Percentiles rank a stretch among this genome's conserved stretches.
These are phyloP conservation scores for Stictocephala bisonia DNA, from an alignment of 2,888 invertebrate genomes.

Conservation along the genomic window DNA sequence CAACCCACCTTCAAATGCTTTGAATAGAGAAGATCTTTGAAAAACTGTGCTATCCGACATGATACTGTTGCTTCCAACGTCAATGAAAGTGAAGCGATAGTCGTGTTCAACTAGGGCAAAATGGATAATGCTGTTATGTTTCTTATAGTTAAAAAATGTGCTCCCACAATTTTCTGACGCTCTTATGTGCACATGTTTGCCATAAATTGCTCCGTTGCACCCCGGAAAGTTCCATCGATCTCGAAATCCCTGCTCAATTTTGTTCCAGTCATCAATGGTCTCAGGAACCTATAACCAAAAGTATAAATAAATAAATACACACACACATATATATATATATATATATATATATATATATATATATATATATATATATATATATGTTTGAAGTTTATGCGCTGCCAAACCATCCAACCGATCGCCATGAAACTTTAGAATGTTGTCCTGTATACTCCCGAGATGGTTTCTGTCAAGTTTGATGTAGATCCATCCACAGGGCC, in stretches of 20 bases:
- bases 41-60: conserved; percentile 18
- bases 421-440: no score
- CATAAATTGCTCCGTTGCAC: neutral
- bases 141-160: conserved; percentile 22
- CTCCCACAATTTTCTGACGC: conserved; percentile 8
- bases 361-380: no score
- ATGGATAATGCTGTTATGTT: conserved; percentile 13
- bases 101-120: conserved; percentile 20
- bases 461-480: no score
- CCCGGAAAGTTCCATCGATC: conserved; percentile 34
- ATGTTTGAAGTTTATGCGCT: no score
- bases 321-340: no score
- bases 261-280: neutral
- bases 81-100: conserved; percentile 30
- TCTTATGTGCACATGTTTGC: conserved; percentile 12
- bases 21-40: conserved; percentile 15
- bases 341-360: no score
- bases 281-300: conserved; percentile 8
- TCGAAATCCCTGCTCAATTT: conserved; percentile 1
- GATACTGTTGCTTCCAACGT: conserved; percentile 32
- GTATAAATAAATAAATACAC: conserved; percentile 21
- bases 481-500: no score
- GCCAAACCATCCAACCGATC: no score
- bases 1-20: conserved; percentile 4
- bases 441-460: no score